Evolutionary conservation across 2,888 invertebrate genomes (phyloP), one percentile per base, ranked within the genome.

Genomic region (Stratiomys singularior): DNA sequence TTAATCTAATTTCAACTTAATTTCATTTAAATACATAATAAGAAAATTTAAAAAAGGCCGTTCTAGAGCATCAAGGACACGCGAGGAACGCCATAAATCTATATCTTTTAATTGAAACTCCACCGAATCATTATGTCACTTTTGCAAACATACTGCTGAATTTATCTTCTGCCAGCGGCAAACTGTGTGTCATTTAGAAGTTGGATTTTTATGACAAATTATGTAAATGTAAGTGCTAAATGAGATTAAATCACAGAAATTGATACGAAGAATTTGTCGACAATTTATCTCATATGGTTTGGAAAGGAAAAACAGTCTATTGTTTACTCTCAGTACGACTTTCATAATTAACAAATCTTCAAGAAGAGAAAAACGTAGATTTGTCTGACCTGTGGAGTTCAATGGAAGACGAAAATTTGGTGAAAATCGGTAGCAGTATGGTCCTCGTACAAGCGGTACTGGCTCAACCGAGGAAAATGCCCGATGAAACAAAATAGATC

Each of bases 61-160:
- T 30, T 64, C 15, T 28, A 25, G 21, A 64, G 64, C 64, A 15
- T 64, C 23, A 23, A 15, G 27, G 64, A 30, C 64, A 30, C 30
- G 30, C 28, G 30, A 64, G 23, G 3, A 30, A n/a, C 13, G 64
- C n/a, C 28, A 30, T 64, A 64, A 64, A 64, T 64, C 28, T 64
- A 18, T 64, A 64, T 64, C 64, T 64, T 64, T 64, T 64, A 64
- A 64, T 64, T 64, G 64, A 30, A 64, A 64, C n/a, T 64, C n/a
- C 25, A 64, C 21, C 0, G 60, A 23, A 30, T 30, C 3, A n/a
- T 52, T 52, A 4, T 3, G 37, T 5, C 4, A 52, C 18, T 4
- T 15, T 52, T n/a, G 52, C 15, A 13, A 7, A 13, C 18, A 52
- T 52, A n/a, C 15, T 52, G 18, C 52, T n/a, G 52, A 18, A 52